Conservation (phyloP, 2,888 invertebrate genomes). For the Eustalomyia histrio region DNA sequence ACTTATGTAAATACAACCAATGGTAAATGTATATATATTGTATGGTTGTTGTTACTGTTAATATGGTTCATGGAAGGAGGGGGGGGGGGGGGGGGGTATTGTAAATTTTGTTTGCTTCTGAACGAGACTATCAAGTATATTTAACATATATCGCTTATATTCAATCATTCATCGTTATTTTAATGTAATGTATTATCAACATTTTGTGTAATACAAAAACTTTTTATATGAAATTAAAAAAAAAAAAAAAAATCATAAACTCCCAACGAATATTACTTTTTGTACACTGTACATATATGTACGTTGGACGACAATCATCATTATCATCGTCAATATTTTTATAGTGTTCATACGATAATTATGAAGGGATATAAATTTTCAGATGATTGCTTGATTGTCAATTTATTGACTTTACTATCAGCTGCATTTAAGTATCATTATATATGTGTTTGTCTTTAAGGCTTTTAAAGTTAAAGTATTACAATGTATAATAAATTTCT, state of each 20-base stretch:
- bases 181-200: not conserved
- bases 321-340: constrained; percentile 2
- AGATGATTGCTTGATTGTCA: constrained; percentile 77
- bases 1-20: not conserved
- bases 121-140: not conserved
- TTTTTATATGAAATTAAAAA: not conserved
- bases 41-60: not conserved
- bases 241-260: no score
- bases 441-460: constrained; percentile 5
- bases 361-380: constrained; percentile 78
- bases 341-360: constrained; percentile 70
- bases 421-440: constrained; percentile 62
- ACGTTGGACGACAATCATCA: not conserved
- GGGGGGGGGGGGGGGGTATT: no score
- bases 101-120: not conserved
- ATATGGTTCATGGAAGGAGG: not conserved
- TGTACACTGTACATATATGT: no score
- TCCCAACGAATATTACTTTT: not conserved
- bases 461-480: constrained; percentile 20
- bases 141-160: constrained; percentile 8
- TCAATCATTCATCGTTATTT: constrained; percentile 11
- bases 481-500: constrained; percentile 37
- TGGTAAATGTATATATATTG: not conserved
- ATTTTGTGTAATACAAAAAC: not conserved
- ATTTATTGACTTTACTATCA: constrained; percentile 74